phyloP scores from a whole-genome alignment of 2,797 vertebrate genomes.

The Labroides dimidiatus region DNA sequence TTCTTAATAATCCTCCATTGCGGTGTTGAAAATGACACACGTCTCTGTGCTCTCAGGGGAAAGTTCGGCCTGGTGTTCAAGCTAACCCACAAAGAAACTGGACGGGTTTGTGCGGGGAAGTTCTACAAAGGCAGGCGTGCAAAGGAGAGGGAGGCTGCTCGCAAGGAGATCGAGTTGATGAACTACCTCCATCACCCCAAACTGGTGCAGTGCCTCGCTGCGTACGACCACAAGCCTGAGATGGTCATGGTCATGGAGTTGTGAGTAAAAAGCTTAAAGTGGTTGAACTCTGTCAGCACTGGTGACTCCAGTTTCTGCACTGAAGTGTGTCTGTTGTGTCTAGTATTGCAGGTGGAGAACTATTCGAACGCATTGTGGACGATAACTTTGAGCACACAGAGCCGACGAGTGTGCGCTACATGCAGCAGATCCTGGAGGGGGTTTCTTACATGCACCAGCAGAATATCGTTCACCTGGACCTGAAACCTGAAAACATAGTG shows the following conservation, averaged over 20 bases:
- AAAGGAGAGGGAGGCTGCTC: constrained; percentile 85
- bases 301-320: background rate
- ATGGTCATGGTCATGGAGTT: constrained; percentile 94
- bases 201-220: constrained; percentile 88
- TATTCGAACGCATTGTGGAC: constrained; percentile 90
- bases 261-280: constrained; percentile 70
- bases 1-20: too few relatives aligned
- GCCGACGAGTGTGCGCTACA: constrained; percentile 84
- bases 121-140: constrained; percentile 85
- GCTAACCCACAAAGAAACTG: constrained; percentile 85
- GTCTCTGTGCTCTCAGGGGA: constrained; percentile 76
- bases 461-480: constrained; percentile 88
- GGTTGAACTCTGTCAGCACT: background rate
- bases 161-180: constrained; percentile 89
- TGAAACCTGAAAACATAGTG: constrained; percentile 93
- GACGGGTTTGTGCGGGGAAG: constrained; percentile 87
- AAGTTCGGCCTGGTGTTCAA: constrained; percentile 89
- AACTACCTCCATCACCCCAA: constrained; percentile 90
- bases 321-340: constrained; percentile 9
- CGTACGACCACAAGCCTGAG: constrained; percentile 85
- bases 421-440: constrained; percentile 90
- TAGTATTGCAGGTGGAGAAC: constrained; percentile 90
- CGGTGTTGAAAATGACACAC: too few relatives aligned
- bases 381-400: constrained; percentile 91
- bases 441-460: constrained; percentile 87